A percentile compares a stretch with the other conserved stretches of the same genome.
These are phyloP conservation scores for Brachionus asplanchnoidis DNA, from an alignment of 1,140 invertebrate genomes.

Conservation along the genomic window DNA sequence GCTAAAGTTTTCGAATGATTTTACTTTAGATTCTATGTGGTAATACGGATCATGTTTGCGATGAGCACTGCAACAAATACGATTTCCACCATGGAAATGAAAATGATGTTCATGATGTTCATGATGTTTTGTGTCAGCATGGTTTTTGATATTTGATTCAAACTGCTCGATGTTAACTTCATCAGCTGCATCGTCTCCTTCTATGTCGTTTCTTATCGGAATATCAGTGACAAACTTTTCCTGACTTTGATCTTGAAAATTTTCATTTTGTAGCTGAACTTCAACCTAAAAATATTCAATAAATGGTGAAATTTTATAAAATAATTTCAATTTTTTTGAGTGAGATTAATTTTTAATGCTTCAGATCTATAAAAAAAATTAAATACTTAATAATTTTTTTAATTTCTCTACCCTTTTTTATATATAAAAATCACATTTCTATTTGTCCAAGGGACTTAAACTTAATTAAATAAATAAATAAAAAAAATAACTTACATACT, in stretches of 20 bases:
- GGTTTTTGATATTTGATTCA: not conserved
- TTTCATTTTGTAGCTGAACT: not conserved
- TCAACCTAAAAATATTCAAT: not conserved
- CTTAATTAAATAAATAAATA: no score
- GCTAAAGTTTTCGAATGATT: conserved; percentile 35
- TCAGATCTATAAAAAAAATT: no score
- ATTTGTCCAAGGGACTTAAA: no score
- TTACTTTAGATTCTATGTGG: conserved; percentile 13
- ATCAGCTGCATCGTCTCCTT: conserved; percentile 8
- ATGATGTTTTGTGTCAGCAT: not conserved
- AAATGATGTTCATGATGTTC: conserved; percentile 29
- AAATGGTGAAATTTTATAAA: not conserved
- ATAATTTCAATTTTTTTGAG: not conserved
- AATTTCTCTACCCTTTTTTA: no score
- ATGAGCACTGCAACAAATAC: conserved; percentile 37
- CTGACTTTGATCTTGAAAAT: conserved; percentile 2
- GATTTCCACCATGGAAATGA: conserved; percentile 7
- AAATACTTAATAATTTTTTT: no score
- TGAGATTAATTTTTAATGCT: not conserved
- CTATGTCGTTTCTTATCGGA: not conserved
- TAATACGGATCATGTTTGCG: conserved; percentile 31
- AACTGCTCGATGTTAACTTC: conserved; percentile 23
- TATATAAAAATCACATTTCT: no score
- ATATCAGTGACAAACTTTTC: not conserved
- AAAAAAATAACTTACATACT: no score